Evolutionary conservation across 2,113 vertebrate species (phyloP), one percentile per base, ranked within the genome.

Genomic region (Protomyctophum bolini): DNA sequence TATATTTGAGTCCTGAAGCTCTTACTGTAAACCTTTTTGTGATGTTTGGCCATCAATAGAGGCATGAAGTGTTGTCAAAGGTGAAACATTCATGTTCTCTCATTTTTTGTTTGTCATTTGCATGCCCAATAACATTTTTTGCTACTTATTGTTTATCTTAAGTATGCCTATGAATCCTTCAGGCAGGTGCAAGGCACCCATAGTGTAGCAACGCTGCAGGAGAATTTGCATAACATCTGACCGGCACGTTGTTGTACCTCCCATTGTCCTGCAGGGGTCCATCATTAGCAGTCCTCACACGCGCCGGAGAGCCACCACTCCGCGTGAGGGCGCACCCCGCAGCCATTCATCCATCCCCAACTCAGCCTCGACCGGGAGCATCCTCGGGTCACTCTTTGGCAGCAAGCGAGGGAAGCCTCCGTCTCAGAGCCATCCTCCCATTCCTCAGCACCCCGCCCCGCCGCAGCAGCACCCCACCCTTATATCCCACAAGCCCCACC

Each of bases 261-360:
- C 33, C 63, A 83, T 66, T 77, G 61, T 57, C 75, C 94, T 94
- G 87, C 95, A 99, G 98, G 98, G 95, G 91, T 98, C 96, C 96
- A 97, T 95, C 97, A 98, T 98, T 98, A 99, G 95, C 96, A 97
- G 96, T 82, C 97, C 95, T 81, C 96, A 97, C 92, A 95, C 93
- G 81, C 94, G 93, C 88, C 95, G 94, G 89, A 97, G 96, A 96
- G 93, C 94, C 84, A 88, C 94, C 86, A 93, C 95, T 72, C 94
- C 95, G 83, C 94, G 91, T 68, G 96, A 98, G 82, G 94, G 94
- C 84, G 91, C 95, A 58, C 89, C 95, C 88, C 95, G 94, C 88
- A 91, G 94, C 89, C 94, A 94, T 74, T 93, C 94, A 88, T 72
- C 95, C 81, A 87, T 93, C 91, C 94, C 95, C 63, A 95, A 95